These are phyloP conservation scores for Erannis defoliaria DNA, from an alignment of 2,888 invertebrate species.

Conservation along the genomic window DNA sequence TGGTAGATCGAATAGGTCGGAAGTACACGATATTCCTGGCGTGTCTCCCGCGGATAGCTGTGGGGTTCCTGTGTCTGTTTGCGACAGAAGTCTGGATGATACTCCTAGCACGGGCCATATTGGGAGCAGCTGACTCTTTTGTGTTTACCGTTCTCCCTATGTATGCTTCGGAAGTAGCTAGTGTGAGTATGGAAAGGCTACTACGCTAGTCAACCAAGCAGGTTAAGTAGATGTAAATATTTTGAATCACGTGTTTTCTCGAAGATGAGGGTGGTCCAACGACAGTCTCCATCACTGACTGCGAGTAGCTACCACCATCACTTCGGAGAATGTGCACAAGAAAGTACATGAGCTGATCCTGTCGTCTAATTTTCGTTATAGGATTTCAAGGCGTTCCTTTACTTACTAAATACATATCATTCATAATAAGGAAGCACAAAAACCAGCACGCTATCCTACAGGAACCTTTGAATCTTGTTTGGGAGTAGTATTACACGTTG, in stretches of 20 bases:
- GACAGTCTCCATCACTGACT: too few relatives aligned
- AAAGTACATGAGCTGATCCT: too few relatives aligned
- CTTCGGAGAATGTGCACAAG: too few relatives aligned
- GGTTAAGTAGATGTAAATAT: not conserved
- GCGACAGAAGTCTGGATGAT: constrained; percentile 59
- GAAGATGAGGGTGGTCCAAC: not conserved
- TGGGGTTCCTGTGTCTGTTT: constrained; percentile 51
- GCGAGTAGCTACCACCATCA: too few relatives aligned
- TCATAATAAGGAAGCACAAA: too few relatives aligned
- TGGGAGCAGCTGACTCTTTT: constrained; percentile 53
- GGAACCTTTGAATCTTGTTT: too few relatives aligned
- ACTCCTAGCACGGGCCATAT: constrained; percentile 50
- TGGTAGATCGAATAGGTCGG: constrained; percentile 60
- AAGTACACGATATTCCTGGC: constrained; percentile 60
- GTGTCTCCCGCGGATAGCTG: constrained; percentile 58
- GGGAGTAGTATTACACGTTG: too few relatives aligned
- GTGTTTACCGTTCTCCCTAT: constrained; percentile 56
- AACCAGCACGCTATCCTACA: too few relatives aligned
- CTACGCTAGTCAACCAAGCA: too few relatives aligned
- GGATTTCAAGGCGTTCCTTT: too few relatives aligned
- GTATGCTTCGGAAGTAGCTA: constrained; percentile 64
- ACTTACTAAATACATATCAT: too few relatives aligned
- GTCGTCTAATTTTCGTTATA: too few relatives aligned
- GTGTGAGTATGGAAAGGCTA: constrained; percentile 52
- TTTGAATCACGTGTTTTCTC: not conserved